Conservation (phyloP, 2,797 vertebrate species). For the Trematomus bernacchii region DNA sequence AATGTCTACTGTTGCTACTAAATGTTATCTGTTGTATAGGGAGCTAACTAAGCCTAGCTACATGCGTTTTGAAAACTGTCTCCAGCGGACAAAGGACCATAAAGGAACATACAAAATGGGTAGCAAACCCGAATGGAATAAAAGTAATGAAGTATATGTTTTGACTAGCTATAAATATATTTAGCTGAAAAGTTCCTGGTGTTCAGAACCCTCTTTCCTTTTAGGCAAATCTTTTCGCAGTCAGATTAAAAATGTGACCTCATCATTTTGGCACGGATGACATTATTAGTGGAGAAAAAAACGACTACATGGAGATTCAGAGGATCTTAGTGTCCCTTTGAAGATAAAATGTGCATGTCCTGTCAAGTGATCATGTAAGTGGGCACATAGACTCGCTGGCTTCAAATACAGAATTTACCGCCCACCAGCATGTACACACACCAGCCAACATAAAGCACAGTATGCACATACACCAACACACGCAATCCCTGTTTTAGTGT, state of each 20-base stretch:
- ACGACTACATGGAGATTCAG: constrained; percentile 33
- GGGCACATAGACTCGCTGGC: constrained; percentile 58
- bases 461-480: constrained; percentile 17
- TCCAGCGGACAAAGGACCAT: not conserved
- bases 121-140: not conserved
- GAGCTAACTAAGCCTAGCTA: not conserved
- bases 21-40: not conserved
- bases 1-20: not conserved
- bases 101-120: not conserved
- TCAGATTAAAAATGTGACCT: constrained; percentile 23
- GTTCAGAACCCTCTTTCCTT: constrained; percentile 2
- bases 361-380: constrained; percentile 59
- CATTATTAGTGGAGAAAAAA: constrained; percentile 55
- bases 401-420: constrained; percentile 55
- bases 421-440: constrained; percentile 57
- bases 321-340: constrained; percentile 38
- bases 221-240: constrained; percentile 6
- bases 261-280: constrained; percentile 28
- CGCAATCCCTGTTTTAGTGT: not conserved
- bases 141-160: constrained; percentile 8
- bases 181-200: constrained; percentile 16
- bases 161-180: not conserved
- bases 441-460: constrained; percentile 19
- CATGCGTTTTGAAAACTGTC: not conserved
- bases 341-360: constrained; percentile 58